phyloP scores from a whole-genome alignment of 2,113 vertebrate genomes.

The Zapus hudsonius region DNA sequence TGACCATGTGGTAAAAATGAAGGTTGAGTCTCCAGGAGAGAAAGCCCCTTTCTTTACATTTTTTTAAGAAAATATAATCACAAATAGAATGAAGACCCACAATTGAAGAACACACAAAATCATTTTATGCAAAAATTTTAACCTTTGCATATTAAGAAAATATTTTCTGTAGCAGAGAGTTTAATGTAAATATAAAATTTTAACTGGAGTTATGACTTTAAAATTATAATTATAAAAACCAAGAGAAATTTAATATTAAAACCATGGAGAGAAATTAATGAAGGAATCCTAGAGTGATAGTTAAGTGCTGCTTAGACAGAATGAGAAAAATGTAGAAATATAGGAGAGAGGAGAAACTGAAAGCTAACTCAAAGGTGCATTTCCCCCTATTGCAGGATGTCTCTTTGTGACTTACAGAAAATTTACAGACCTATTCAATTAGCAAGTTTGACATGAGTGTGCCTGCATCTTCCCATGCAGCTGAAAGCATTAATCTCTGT shows the following conservation, averaged over 20 bases:
- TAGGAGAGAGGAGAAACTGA: background rate
- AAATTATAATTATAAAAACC: background rate
- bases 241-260: background rate
- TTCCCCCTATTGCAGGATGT: conserved; percentile 29
- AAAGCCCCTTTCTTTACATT: background rate
- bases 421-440: conserved; percentile 74
- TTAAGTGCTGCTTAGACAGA: background rate
- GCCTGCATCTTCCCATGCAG: background rate
- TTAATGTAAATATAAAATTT: background rate
- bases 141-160: background rate
- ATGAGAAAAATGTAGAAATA: background rate
- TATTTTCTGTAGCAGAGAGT: background rate
- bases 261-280: background rate
- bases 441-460: conserved; percentile 50
- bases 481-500: conserved; percentile 62
- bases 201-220: background rate
- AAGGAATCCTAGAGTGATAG: background rate
- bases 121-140: background rate
- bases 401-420: conserved; percentile 20
- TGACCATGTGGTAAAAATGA: background rate
- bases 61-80: background rate
- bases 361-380: background rate
- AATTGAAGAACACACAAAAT: background rate
- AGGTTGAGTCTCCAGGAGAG: background rate
- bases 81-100: background rate